A percentile compares a stretch with the other conserved stretches of the same genome.
Conservation (phyloP, 2,797 vertebrate genomes). For the Prionace glauca region DNA sequence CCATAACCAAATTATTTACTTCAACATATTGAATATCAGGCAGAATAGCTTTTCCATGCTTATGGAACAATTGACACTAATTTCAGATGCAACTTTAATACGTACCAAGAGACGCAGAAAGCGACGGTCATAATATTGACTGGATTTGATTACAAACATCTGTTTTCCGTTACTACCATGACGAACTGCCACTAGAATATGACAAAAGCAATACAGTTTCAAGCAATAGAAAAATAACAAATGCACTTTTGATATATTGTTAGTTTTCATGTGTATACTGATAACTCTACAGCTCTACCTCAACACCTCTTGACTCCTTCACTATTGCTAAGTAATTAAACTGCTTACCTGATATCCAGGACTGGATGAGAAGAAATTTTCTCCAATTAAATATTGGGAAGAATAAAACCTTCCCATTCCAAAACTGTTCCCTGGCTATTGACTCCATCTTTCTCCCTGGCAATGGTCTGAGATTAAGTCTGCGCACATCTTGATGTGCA, state of each 20-base stretch:
- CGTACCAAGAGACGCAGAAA: conserved; percentile 78
- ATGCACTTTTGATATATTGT: neutral
- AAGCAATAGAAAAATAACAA: neutral
- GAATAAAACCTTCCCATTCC: neutral
- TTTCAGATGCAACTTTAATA: conserved; percentile 37
- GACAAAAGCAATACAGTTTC: conserved; percentile 10
- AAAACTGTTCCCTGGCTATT: neutral
- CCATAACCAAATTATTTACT: neutral
- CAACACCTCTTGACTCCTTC: neutral
- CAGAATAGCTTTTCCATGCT: neutral
- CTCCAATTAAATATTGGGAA: neutral
- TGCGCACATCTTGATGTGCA: neutral
- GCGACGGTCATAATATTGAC: conserved; percentile 73
- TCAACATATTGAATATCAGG: neutral
- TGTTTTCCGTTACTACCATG: conserved; percentile 73
- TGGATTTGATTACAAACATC: conserved; percentile 75
- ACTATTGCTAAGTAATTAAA: neutral
- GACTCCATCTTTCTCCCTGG: neutral
- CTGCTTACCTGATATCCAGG: neutral
- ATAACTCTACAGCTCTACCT: too few species aligned
- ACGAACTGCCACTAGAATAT: conserved; percentile 71
- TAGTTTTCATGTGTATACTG: too few species aligned
- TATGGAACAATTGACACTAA: neutral
- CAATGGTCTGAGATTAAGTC: neutral
- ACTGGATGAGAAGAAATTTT: neutral